Evolutionary conservation across 2,113 vertebrate genomes (phyloP).

Genomic region (Myrmecophaga tridactyla): DNA sequence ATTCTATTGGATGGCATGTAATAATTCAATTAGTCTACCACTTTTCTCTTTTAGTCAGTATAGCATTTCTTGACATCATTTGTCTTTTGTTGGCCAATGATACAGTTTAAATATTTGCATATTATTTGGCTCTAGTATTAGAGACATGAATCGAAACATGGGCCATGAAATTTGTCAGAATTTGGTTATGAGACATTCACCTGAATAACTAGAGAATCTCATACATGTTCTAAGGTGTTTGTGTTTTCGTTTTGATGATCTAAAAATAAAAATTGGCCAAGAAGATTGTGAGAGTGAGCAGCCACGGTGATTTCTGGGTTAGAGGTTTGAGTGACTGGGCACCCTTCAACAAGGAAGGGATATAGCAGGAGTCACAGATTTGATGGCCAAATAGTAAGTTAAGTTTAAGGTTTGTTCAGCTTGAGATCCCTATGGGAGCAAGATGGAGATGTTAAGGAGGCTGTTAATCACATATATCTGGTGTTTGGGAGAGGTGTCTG

Average conservation of each 20-base stretch:
- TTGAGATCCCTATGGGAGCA: neutral
- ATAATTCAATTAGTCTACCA: neutral
- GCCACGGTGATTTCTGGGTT: neutral
- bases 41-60: neutral
- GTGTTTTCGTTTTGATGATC: neutral
- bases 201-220: neutral
- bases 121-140: neutral
- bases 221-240: neutral
- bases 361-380: neutral
- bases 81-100: neutral
- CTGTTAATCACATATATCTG: neutral
- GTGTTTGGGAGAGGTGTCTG: neutral
- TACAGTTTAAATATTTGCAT: conserved; percentile 14
- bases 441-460: neutral
- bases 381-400: neutral
- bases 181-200: neutral
- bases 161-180: neutral
- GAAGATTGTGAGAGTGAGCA: neutral
- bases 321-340: neutral
- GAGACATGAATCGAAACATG: neutral
- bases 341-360: neutral
- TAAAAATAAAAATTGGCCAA: neutral
- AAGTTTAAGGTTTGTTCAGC: neutral
- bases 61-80: neutral
- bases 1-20: neutral